Evolutionary conservation across 2,888 invertebrate genomes (phyloP).

Genomic region (Apoda limacodes): DNA sequence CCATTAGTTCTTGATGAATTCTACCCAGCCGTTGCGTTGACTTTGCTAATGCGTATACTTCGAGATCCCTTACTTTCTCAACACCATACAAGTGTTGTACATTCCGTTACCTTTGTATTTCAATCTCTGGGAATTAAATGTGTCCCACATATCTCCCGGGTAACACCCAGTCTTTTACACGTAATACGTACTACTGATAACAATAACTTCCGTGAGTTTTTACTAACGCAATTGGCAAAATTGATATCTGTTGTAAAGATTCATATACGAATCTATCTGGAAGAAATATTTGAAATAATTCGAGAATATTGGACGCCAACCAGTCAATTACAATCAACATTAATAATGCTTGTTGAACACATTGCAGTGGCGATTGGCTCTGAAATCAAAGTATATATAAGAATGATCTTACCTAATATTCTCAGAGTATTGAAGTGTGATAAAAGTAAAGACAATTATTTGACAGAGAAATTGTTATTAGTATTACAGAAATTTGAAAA

Average conservation of each 20-base stretch:
- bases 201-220: slow-evolving; percentile 85
- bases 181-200: slow-evolving; percentile 90
- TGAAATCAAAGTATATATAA: slow-evolving; percentile 94
- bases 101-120: slow-evolving; percentile 97
- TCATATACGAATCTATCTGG: slow-evolving; percentile 94
- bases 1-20: slow-evolving; percentile 92
- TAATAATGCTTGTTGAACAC: slow-evolving; percentile 92
- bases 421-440: slow-evolving; percentile 92
- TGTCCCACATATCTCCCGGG: slow-evolving; percentile 92
- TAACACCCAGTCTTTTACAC: slow-evolving; percentile 87
- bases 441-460: slow-evolving; percentile 82
- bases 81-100: slow-evolving; percentile 95
- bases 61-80: slow-evolving; percentile 90
- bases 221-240: slow-evolving; percentile 93
- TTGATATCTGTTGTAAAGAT: slow-evolving; percentile 96
- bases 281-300: slow-evolving; percentile 93
- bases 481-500: slow-evolving; percentile 95
- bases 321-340: slow-evolving; percentile 85
- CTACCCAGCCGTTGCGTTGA: slow-evolving; percentile 96
- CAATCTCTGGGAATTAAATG: slow-evolving; percentile 95
- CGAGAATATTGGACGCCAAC: slow-evolving; percentile 94
- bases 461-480: slow-evolving; percentile 84
- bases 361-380: slow-evolving; percentile 94
- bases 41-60: slow-evolving; percentile 94
- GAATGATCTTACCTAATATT: slow-evolving; percentile 94